Evolutionary conservation across 2,797 vertebrate genomes (phyloP).

Genomic region (Threskiornis aethiopicus): DNA sequence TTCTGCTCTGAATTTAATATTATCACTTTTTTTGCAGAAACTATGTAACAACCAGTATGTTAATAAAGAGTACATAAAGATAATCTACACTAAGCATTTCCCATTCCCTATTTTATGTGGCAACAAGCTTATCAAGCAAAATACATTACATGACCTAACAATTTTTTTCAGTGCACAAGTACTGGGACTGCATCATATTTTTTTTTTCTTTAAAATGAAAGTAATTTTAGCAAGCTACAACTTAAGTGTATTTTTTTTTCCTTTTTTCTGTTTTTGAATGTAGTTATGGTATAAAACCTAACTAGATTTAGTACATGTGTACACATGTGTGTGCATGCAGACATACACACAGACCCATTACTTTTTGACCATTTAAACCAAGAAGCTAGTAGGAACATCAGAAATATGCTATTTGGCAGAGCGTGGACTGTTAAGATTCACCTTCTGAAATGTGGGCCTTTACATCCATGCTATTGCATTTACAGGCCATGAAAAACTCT

Average conservation of each 20-base stretch:
- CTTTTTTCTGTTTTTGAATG: neutral
- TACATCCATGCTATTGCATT: neutral
- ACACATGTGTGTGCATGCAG: fast-evolving
- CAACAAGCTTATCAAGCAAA: neutral
- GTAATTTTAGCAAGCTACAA: neutral
- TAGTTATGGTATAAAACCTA: neutral
- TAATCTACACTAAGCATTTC: neutral
- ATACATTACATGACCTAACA: neutral
- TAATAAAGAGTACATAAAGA: neutral
- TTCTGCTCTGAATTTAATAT: neutral
- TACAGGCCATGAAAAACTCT: neutral
- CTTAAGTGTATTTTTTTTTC: neutral
- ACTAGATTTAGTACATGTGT: neutral
- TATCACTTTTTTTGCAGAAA: neutral
- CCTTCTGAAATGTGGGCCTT: neutral
- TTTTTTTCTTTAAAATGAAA: neutral
- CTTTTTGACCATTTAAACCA: neutral
- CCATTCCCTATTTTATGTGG: neutral
- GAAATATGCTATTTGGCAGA: neutral
- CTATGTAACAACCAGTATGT: neutral
- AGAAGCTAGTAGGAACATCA: neutral
- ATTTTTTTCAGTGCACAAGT: neutral
- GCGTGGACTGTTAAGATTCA: neutral
- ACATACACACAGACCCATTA: neutral
- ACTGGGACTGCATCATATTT: neutral